Base-by-base conservation (phyloP, 2,888 invertebrate genomes). In the Neoascia interrupta region DNA sequence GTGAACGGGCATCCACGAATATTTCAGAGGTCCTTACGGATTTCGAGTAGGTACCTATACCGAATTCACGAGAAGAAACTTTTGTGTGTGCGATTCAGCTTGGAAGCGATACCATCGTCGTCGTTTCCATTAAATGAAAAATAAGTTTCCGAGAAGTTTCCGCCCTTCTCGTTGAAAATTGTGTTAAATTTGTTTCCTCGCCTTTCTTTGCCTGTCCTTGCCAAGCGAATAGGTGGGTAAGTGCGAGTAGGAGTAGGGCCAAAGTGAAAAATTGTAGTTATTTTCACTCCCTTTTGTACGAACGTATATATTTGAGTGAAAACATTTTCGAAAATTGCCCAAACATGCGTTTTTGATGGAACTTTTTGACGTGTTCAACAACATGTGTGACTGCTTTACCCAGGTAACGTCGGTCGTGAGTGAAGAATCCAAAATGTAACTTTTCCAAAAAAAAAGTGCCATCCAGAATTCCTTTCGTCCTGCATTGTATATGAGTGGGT, bases 261-360 rank as follows among this genome's bases (percentile, higher is more conserved):
- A 5, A 13, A 18, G 31, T 45, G 64, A 66, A 66, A 66, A 66
- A 66, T 39, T 47, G n/a, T 56, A 66, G 47, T 66, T 66, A 43
- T 43, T 47, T 16, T 19, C 45, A 66, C 37, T 54, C 45, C n/a
- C n/a, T n/a, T n/a, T n/a, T n/a, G n/a, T n/a, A n/a, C n/a, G n/a
- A n/a, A n/a, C n/a, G n/a, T n/a, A 47, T 47, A 47, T 28, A n/a
- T 41, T 66, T 56, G 47, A 66, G 66, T 47, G 54, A 66, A 66
- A 66, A 56, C 54, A 56, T 66, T 66, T 66, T 66, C 47, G 54
- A 39, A 56, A 66, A 66, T 66, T 47, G 45, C 28, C 56, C 54
- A 56, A 66, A 66, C 45, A 66, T 66, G 66, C 66, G 66, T 66
- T 66, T 64, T 56, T 28, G 15, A 37, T 28, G 45, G 37, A 66